Base-by-base conservation (phyloP, 2,113 vertebrate genomes). In the Bubalus kerabau region DNA sequence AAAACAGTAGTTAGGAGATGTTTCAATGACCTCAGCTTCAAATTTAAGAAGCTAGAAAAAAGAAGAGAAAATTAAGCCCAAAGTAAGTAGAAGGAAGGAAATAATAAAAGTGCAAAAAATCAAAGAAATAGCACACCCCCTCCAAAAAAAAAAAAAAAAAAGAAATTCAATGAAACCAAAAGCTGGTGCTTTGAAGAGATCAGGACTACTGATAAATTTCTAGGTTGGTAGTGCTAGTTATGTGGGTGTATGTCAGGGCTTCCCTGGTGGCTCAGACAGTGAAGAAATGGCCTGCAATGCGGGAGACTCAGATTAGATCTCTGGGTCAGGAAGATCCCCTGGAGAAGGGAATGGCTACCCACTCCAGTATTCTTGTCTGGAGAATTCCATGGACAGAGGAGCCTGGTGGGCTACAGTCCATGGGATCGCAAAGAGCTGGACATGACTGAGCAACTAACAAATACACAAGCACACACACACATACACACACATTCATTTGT, bases 21-120 rank as follows among this genome's bases (percentile, higher is more conserved):
- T 57, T 62, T 86, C 80, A 92, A 87, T 96, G 52, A 93, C 71
- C n/a, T 95, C 62, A 91, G 57, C 52, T 97, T 97, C 50, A 87
- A 88, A 84, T 60, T 91, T 95, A 87, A 93, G 56, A 91, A 71
- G 64, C 64, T 36, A 71, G n/a, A 71, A 71, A 71, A 71, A 36
- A 36, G 64, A 67, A 36, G 64, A 36, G 64, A 40, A 74, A 74
- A 74, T 40, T 74, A 74, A 74, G 67, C 36, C 36, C 67, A 40
- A 74, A 74, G 19, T 74, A 74, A 74, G 36, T 74, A 74, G 19
- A 74, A 40, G 67, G 67, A 74, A 74, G 10, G 36, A 74, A 74
- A 74, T 40, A 40, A 74, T 74, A 74, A 40, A 74, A 74, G 36
- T 74, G n/a, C 67, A 74, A 74, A 40, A 74, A 40, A 40, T 74